Evolutionary conservation across 2,797 vertebrate species (phyloP).

Genomic region (Euthynnus affinis): DNA sequence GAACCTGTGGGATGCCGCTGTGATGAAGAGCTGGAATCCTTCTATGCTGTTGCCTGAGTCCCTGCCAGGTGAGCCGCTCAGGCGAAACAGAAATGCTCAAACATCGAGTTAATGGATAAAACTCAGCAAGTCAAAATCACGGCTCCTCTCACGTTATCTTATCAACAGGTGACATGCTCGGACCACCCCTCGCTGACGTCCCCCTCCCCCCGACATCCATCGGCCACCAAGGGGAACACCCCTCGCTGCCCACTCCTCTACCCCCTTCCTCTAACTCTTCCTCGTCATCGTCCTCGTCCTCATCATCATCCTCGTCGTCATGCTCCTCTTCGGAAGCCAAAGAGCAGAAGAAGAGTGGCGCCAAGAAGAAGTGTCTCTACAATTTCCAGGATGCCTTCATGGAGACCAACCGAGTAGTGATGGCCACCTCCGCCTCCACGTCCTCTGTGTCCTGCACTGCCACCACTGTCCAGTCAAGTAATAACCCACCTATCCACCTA

Average conservation of each 20-base stretch:
- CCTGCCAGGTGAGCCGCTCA: slow-evolving; percentile 89
- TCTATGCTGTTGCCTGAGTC: slow-evolving; percentile 95
- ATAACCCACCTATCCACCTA: slow-evolving; percentile 92
- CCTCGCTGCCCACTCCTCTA: slow-evolving; percentile 62
- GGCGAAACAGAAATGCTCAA: not conserved
- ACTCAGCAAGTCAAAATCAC: not conserved
- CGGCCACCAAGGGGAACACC: slow-evolving; percentile 79
- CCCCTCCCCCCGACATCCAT: slow-evolving; percentile 88
- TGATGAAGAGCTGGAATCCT: slow-evolving; percentile 98
- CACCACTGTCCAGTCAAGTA: slow-evolving; percentile 95
- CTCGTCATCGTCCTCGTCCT: slow-evolving; percentile 71
- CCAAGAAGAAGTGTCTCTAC: slow-evolving; percentile 98
- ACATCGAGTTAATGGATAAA: not conserved
- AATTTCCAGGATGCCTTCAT: slow-evolving; percentile 99
- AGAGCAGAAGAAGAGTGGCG: slow-evolving; percentile 92
- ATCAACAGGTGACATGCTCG: slow-evolving; percentile 90
- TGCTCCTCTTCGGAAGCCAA: slow-evolving; percentile 89
- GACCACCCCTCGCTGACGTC: slow-evolving; percentile 90
- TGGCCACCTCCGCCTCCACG: slow-evolving; percentile 96
- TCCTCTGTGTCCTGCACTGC: slow-evolving; percentile 97
- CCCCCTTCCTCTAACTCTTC: slow-evolving; percentile 72
- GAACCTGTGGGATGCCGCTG: slow-evolving; percentile 96
- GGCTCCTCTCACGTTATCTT: not conserved
- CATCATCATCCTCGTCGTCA: slow-evolving; percentile 73
- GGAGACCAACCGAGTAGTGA: slow-evolving; percentile 95